These are phyloP conservation scores for Psilanteris sp. DNA, from an alignment of 1,140 invertebrate genomes.

Conservation along the genomic window DNA sequence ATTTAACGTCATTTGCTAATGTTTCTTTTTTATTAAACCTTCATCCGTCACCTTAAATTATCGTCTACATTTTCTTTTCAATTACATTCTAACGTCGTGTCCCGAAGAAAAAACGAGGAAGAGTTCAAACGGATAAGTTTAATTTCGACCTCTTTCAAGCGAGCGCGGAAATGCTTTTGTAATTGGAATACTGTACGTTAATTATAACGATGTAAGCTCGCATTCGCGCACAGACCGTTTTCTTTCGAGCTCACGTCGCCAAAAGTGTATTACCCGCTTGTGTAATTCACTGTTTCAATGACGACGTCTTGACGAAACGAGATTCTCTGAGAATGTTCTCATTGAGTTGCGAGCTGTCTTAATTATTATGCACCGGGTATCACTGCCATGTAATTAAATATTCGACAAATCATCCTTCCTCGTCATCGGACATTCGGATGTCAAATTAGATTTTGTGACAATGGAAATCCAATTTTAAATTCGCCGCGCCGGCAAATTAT, in stretches of 20 bases:
- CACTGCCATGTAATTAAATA: slow-evolving; percentile 36
- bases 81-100: slow-evolving; percentile 41
- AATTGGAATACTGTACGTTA: slow-evolving; percentile 57
- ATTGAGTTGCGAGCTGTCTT: slow-evolving; percentile 41
- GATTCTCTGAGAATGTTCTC: slow-evolving; percentile 64
- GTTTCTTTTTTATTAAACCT: slow-evolving; percentile 9
- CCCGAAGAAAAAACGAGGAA: slow-evolving; percentile 13
- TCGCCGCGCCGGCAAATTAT: no score
- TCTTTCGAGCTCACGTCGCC: slow-evolving; percentile 45
- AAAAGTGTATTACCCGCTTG: slow-evolving; percentile 44
- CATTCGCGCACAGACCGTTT: slow-evolving; percentile 31
- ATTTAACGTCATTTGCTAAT: neutral
- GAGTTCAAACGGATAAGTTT: slow-evolving; percentile 37
- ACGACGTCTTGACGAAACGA: slow-evolving; percentile 51
- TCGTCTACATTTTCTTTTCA: slow-evolving; percentile 46
- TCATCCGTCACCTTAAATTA: slow-evolving; percentile 35
- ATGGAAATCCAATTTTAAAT: neutral
- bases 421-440: neutral
- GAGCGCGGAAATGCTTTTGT: slow-evolving; percentile 47
- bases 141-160: slow-evolving; percentile 46
- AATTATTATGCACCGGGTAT: slow-evolving; percentile 43
- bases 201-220: slow-evolving; percentile 54
- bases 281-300: slow-evolving; percentile 34
- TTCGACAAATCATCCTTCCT: slow-evolving; percentile 21
- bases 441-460: neutral